Percentiles rank a stretch among this genome's conserved stretches.
phyloP scores from a whole-genome alignment of 2,888 invertebrate species.

The Eilema depressum region DNA sequence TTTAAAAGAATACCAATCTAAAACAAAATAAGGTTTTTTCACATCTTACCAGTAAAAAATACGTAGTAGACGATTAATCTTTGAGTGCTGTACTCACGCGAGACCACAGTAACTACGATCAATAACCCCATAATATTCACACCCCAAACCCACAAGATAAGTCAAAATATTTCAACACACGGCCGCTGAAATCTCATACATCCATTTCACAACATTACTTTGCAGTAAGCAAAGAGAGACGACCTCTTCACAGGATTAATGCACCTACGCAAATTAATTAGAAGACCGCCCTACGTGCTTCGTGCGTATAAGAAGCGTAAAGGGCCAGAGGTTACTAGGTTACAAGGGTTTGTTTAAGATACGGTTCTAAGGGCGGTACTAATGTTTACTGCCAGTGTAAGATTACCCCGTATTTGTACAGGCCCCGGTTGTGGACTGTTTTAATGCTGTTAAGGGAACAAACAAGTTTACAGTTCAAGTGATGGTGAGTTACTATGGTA shows the following conservation, averaged over 20 bases:
- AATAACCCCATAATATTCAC: neutral
- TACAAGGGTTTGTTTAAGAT: slow-evolving; percentile 35
- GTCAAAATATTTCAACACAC: slow-evolving; percentile 8
- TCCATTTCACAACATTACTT: slow-evolving; percentile 11
- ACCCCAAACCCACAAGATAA: neutral
- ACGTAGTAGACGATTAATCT: too few species aligned
- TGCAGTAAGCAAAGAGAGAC: slow-evolving; percentile 23
- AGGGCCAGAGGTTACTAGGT: slow-evolving; percentile 16
- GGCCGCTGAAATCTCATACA: slow-evolving; percentile 7
- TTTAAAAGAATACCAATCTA: too few species aligned
- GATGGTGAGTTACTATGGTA: neutral
- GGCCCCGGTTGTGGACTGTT: slow-evolving; percentile 1
- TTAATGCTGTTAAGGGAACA: neutral
- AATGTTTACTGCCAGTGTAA: slow-evolving; percentile 46
- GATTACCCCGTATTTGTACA: slow-evolving; percentile 50
- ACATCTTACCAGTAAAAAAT: too few species aligned
- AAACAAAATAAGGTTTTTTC: too few species aligned
- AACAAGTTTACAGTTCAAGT: neutral
- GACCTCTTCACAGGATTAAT: slow-evolving; percentile 41
- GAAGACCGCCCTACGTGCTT: slow-evolving; percentile 27
- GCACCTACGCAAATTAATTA: slow-evolving; percentile 46
- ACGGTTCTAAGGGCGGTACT: slow-evolving; percentile 29
- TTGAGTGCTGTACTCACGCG: too few species aligned
- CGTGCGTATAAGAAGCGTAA: slow-evolving; percentile 16
- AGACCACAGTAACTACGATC: too few species aligned